Base-by-base conservation (phyloP, 2,113 vertebrate genomes). In the Fulmarus glacialis region DNA sequence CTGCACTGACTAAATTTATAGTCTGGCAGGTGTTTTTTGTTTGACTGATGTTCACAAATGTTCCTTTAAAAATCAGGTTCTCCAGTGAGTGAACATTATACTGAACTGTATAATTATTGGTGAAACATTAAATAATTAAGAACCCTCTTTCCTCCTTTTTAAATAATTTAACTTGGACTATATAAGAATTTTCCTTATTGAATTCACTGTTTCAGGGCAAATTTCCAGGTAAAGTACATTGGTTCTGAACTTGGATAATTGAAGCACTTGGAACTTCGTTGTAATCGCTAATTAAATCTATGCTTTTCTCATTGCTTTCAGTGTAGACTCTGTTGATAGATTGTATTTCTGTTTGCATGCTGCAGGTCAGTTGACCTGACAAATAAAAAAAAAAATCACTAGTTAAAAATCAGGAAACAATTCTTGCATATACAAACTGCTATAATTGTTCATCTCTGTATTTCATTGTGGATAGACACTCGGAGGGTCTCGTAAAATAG, bases 91-190 rank as follows among this genome's bases (percentile, higher is more conserved):
- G 94, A 97, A 84, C 86, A 95, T 98, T 98, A 95, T 66, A 78
- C 82, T 95, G 92, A 94, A 82, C 88, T 95, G 36, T 97, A 97
- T 97, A 97, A 97, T 98, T 97, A 97, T 97, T 97, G 97, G 96
- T 45, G 60, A 97, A 97, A 97, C 93, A 96, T 98, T 97, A 94
- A 96, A 93, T 97, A 98, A 98, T 98, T 98, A 98, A 98, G 90
- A 97, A 96, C 92, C 73, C 83, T 97, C 85, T 90, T 97, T 97
- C 95, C 89, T 96, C 82, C 90, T 92, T 93, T 94, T 96, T 90
- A 93, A 98, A 97, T 98, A 96, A 97, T 98, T 98, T 97, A 97
- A 94, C 95, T 96, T 92, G 82, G 79, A 82, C 90, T 80, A 67
- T 87, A 71, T 97, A 93, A 97, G 96, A 97, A 96, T 98, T 97